A percentile compares a stretch with the other conserved stretches of the same genome.
Conservation (phyloP, 2,797 vertebrate species). For the Gorsachius magnificus region DNA sequence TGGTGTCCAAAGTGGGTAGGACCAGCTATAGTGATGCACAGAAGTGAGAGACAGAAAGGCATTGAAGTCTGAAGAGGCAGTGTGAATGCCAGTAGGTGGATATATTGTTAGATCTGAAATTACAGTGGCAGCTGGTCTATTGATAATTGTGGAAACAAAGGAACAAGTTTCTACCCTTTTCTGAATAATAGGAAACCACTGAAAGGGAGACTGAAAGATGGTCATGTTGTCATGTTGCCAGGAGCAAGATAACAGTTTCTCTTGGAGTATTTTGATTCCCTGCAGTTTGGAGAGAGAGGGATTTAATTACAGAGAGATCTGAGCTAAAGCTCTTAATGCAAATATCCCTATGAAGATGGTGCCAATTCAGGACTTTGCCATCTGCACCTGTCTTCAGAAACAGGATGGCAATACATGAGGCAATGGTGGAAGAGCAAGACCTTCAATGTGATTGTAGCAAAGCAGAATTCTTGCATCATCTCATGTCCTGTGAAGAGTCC, state of each 20-base stretch:
- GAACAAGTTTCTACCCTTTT: not conserved
- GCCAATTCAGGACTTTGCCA: not conserved
- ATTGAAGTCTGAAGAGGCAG: not conserved
- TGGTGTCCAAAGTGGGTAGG: not conserved
- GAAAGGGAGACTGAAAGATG: not conserved
- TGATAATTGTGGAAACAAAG: not conserved
- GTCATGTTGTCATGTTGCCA: not conserved
- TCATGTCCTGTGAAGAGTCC: accelerated
- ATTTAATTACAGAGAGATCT: slow-evolving; percentile 1
- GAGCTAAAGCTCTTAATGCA: slow-evolving; percentile 1
- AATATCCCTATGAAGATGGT: not conserved
- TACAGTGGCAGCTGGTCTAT: not conserved
- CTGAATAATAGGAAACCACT: not conserved
- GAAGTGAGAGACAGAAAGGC: not conserved
- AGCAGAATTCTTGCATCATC: not conserved
- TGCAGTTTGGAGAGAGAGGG: not conserved
- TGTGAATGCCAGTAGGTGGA: not conserved
- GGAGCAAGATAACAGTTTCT: not conserved
- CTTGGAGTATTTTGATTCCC: not conserved
- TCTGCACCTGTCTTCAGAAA: not conserved
- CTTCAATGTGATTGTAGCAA: not conserved
- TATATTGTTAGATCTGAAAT: not conserved
- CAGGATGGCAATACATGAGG: not conserved
- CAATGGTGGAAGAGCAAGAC: not conserved
- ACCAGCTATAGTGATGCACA: not conserved